phyloP scores from a whole-genome alignment of 2,888 invertebrate species.

The Phasia obesa region DNA sequence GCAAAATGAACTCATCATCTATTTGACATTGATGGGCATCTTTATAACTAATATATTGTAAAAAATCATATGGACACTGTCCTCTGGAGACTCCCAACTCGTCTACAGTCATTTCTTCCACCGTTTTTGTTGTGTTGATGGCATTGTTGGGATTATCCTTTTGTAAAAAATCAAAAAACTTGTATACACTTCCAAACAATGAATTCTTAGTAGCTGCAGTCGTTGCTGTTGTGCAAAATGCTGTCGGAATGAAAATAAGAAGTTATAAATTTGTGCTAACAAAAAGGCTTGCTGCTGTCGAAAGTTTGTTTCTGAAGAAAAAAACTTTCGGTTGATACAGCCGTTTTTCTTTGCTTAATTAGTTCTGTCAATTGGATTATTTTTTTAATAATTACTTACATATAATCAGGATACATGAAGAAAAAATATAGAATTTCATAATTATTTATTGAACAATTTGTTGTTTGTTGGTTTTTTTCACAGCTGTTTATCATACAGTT shows the following conservation, averaged over 20 bases:
- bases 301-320: too few species aligned
- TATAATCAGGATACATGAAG: slow-evolving; percentile 14
- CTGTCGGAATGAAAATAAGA: neutral
- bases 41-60: slow-evolving; percentile 75
- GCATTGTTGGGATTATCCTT: slow-evolving; percentile 53
- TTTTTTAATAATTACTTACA: slow-evolving; percentile 21
- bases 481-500: slow-evolving; percentile 7
- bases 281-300: too few species aligned
- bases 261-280: too few species aligned
- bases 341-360: too few species aligned
- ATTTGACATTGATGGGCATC: slow-evolving; percentile 75
- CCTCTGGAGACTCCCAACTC: slow-evolving; percentile 76
- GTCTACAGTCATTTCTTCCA: slow-evolving; percentile 69
- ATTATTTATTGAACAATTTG: slow-evolving; percentile 15
- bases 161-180: slow-evolving; percentile 65
- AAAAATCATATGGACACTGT: slow-evolving; percentile 77
- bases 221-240: neutral
- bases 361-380: neutral
- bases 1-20: slow-evolving; percentile 77
- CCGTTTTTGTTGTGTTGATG: slow-evolving; percentile 71
- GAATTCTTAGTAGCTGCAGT: slow-evolving; percentile 39
- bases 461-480: slow-evolving; percentile 7
- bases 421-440: slow-evolving; percentile 44
- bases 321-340: too few species aligned
- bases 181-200: slow-evolving; percentile 50